These are phyloP conservation scores for Sebastes trivittatus DNA, from an alignment of 2,797 vertebrate genomes.

Conservation along the genomic window DNA sequence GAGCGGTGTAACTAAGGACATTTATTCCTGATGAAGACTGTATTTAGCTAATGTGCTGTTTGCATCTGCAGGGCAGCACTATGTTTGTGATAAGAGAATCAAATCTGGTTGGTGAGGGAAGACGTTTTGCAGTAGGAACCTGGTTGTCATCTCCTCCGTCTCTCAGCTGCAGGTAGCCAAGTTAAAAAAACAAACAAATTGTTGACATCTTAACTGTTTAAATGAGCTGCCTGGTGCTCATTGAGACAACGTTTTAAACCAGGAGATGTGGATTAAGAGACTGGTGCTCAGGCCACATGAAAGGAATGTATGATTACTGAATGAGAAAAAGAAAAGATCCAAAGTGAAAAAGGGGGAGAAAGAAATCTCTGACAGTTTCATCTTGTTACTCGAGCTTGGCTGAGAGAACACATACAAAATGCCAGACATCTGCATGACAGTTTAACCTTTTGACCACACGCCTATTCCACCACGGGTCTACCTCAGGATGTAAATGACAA, in stretches of 20 bases:
- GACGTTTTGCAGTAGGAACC: conserved; percentile 7
- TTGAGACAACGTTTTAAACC: conserved; percentile 1
- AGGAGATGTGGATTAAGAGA: conserved; percentile 16
- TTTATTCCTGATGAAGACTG: neutral
- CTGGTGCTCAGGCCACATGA: conserved; percentile 22
- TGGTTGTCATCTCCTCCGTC: neutral
- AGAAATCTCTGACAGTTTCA: conserved; percentile 29
- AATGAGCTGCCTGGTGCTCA: conserved; percentile 46
- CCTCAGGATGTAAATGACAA: conserved; percentile 66
- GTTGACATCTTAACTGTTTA: conserved; percentile 22
- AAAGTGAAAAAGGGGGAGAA: conserved; percentile 7
- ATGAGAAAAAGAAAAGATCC: conserved; percentile 1
- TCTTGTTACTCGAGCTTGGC: conserved; percentile 26
- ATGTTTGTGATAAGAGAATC: conserved; percentile 1
- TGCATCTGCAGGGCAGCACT: conserved; percentile 14
- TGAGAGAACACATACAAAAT: conserved; percentile 30
- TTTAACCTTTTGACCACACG: conserved; percentile 25
- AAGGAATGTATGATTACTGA: conserved; percentile 66
- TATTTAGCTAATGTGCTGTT: conserved; percentile 11
- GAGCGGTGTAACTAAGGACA: neutral
- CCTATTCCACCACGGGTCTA: conserved; percentile 38
- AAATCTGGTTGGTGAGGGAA: neutral
- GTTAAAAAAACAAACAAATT: neutral
- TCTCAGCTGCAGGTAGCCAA: neutral
- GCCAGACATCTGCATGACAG: conserved; percentile 14